phyloP scores from a whole-genome alignment of 2,113 vertebrate genomes.

The Cryptotis parvus region DNA sequence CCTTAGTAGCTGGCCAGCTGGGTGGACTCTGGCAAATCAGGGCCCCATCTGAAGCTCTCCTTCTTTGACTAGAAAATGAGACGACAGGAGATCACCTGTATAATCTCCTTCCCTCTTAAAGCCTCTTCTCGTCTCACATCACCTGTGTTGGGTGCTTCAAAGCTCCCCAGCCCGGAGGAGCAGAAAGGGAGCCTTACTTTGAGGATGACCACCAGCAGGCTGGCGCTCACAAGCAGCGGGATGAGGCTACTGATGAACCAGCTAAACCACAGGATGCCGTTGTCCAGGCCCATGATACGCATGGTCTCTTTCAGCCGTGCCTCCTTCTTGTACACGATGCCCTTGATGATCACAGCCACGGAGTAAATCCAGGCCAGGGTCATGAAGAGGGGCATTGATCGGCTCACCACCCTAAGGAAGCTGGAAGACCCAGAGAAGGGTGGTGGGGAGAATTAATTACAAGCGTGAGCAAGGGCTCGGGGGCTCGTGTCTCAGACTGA shows the following conservation, averaged over 20 bases:
- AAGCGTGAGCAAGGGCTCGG: not conserved
- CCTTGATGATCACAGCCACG: conserved; percentile 97
- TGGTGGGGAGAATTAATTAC: not conserved
- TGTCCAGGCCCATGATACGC: conserved; percentile 98
- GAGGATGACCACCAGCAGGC: conserved; percentile 93
- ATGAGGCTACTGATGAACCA: conserved; percentile 98
- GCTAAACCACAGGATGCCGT: conserved; percentile 96
- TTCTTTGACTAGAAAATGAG: not conserved
- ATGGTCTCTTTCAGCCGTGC: conserved; percentile 98
- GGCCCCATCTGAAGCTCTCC: not conserved
- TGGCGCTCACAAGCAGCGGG: conserved; percentile 95
- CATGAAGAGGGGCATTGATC: conserved; percentile 99
- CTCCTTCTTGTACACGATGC: conserved; percentile 98
- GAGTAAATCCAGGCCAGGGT: conserved; percentile 99
- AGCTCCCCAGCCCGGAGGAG: not conserved
- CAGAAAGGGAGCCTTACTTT: conserved; percentile 89
- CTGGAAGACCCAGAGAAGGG: conserved; percentile 82
- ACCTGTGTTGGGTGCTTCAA: accelerated
- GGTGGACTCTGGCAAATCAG: not conserved
- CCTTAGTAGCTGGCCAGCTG: not conserved
- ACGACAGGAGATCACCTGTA: not conserved
- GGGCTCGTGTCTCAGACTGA: no score
- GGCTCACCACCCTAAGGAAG: conserved; percentile 96
- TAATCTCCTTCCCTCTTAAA: not conserved
- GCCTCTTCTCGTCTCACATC: not conserved